These are phyloP conservation scores for Phaenicophaeus curvirostris DNA, from an alignment of 2,797 vertebrate species.

Conservation along the genomic window DNA sequence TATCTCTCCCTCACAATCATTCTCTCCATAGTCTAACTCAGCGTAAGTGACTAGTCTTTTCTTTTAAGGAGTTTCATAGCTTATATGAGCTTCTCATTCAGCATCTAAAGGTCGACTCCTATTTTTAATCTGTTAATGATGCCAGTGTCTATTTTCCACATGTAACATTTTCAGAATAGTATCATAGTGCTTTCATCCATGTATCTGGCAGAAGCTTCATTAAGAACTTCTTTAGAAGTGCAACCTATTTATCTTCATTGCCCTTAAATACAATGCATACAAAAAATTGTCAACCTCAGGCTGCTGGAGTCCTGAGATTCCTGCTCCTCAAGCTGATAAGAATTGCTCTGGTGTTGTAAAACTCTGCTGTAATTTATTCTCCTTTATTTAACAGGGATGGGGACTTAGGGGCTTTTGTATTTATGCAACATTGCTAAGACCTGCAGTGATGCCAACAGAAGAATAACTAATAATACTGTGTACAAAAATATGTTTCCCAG, in stretches of 20 bases:
- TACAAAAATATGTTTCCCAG: background rate
- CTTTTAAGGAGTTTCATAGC: background rate
- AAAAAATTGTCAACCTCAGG: background rate
- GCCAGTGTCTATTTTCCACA: constrained; percentile 40
- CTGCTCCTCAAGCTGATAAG: background rate
- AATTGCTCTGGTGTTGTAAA: constrained; percentile 20
- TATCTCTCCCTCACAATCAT: background rate
- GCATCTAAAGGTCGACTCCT: background rate
- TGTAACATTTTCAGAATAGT: constrained; percentile 42
- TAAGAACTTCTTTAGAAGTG: constrained; percentile 22
- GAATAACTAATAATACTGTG: background rate
- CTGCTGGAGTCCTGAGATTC: background rate
- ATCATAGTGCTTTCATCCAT: constrained; percentile 5
- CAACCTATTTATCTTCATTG: constrained; percentile 37
- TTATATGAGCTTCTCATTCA: constrained; percentile 10
- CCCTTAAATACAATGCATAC: background rate
- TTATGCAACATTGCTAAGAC: background rate
- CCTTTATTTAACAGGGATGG: background rate
- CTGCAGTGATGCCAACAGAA: background rate
- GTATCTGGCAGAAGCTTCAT: constrained; percentile 21
- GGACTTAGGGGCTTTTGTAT: background rate
- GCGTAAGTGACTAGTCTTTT: background rate
- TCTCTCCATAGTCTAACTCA: background rate
- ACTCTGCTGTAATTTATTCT: constrained; percentile 1
- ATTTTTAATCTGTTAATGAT: constrained; percentile 48